These are phyloP conservation scores for Dendroctonus valens DNA, from an alignment of 1,140 invertebrate species.

Conservation along the genomic window DNA sequence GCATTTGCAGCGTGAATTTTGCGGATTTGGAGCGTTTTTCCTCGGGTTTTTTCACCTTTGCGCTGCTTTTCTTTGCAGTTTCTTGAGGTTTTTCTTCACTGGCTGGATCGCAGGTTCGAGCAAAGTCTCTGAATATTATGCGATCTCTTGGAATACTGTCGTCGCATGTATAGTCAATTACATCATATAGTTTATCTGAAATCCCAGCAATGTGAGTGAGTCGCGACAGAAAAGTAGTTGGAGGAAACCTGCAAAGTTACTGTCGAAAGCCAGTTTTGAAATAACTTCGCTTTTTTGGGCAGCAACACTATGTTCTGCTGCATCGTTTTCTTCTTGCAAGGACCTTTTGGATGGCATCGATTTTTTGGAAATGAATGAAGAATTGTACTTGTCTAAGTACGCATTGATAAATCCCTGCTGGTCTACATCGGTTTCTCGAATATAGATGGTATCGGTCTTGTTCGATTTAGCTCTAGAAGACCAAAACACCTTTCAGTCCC, in stretches of 20 bases:
- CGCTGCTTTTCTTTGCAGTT: conserved; percentile 9
- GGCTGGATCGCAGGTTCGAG: background rate
- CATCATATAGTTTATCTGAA: conserved; percentile 3
- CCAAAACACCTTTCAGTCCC: background rate
- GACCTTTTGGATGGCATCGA: too few species aligned
- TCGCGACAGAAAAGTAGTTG: too few species aligned
- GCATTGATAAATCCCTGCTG: conserved; percentile 14
- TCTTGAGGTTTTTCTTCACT: background rate
- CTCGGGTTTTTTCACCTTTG: conserved; percentile 1
- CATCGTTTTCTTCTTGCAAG: too few species aligned
- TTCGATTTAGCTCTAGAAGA: conserved; percentile 32
- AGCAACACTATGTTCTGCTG: too few species aligned
- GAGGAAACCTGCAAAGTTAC: too few species aligned
- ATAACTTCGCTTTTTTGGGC: too few species aligned
- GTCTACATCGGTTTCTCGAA: conserved; percentile 21
- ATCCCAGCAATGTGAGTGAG: background rate
- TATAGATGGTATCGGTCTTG: conserved; percentile 26
- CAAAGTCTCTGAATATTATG: conserved; percentile 7
- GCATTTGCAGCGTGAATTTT: conserved; percentile 20
- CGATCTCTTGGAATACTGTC: background rate
- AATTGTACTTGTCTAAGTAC: background rate
- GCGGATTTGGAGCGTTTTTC: background rate
- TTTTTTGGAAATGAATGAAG: too few species aligned
- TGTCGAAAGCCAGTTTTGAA: too few species aligned
- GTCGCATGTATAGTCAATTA: conserved; percentile 4